Percentiles rank a stretch among this genome's conserved stretches.
Conservation (phyloP, 2,113 vertebrate species). For the Dolichallabes microphthalmus region DNA sequence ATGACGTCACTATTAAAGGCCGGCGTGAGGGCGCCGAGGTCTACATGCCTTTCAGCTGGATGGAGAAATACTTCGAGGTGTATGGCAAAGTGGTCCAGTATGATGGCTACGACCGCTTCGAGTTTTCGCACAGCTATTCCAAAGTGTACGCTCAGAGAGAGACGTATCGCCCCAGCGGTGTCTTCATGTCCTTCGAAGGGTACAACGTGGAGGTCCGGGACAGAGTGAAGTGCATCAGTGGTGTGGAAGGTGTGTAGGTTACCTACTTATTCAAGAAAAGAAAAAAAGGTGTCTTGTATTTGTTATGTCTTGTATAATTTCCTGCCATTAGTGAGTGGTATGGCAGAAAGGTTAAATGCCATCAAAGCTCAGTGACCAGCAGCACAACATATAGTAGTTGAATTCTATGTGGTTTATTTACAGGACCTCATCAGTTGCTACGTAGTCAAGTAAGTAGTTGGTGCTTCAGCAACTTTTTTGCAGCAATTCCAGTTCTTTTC, state of each 20-base stretch:
- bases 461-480: neutral
- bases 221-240: slow-evolving; percentile 96
- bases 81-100: slow-evolving; percentile 89
- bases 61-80: slow-evolving; percentile 96
- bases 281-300: neutral
- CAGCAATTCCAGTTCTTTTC: neutral
- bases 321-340: neutral
- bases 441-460: neutral
- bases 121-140: slow-evolving; percentile 98
- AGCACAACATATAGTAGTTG: neutral
- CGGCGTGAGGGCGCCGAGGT: slow-evolving; percentile 84
- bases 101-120: slow-evolving; percentile 90
- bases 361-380: neutral
- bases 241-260: slow-evolving; percentile 84
- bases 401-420: neutral
- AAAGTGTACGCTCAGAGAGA: slow-evolving; percentile 91
- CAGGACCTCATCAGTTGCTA: neutral
- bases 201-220: slow-evolving; percentile 98
- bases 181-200: slow-evolving; percentile 99
- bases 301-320: neutral
- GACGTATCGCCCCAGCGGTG: slow-evolving; percentile 89
- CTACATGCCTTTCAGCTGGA: slow-evolving; percentile 93
- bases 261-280: neutral
- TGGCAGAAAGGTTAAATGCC: neutral
- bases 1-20: slow-evolving; percentile 87